Percentiles rank a stretch among this genome's conserved stretches.
Conservation (phyloP, 2,113 vertebrate species). For the Corythornis vintsioides region DNA sequence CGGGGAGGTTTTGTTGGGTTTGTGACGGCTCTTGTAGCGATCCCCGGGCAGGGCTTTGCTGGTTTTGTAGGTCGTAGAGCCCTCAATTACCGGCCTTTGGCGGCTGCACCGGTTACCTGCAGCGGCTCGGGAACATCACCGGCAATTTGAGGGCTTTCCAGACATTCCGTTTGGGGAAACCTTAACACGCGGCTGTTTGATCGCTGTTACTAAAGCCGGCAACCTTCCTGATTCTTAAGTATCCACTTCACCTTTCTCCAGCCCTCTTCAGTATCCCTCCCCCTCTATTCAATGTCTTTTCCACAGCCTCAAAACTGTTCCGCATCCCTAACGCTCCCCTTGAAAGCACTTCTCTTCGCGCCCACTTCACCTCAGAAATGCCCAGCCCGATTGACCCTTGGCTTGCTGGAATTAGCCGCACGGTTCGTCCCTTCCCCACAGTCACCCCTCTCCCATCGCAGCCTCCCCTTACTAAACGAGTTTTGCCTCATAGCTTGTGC, state of each 20-base stretch:
- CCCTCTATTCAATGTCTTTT: neutral
- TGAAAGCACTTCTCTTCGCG: neutral
- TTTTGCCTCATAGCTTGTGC: neutral
- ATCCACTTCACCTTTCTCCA: neutral
- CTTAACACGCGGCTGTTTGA: fast-evolving
- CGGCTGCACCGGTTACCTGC: neutral
- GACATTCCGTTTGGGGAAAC: neutral
- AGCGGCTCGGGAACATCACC: neutral
- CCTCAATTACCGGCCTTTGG: neutral
- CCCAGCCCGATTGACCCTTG: neutral
- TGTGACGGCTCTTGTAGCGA: neutral
- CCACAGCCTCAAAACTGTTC: neutral
- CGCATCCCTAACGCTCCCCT: neutral
- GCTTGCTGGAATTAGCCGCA: neutral
- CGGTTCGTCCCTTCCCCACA: neutral
- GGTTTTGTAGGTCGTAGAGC: neutral
- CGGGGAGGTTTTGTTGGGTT: neutral
- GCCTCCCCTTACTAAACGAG: too few relatives aligned
- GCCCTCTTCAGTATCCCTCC: neutral
- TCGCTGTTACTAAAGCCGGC: neutral
- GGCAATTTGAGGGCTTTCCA: neutral
- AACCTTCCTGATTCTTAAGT: neutral
- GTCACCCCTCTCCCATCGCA: neutral
- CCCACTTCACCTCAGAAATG: neutral
- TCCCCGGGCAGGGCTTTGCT: neutral